These are phyloP conservation scores for Dynastes tityus DNA, from an alignment of 2,888 invertebrate species.

Conservation along the genomic window DNA sequence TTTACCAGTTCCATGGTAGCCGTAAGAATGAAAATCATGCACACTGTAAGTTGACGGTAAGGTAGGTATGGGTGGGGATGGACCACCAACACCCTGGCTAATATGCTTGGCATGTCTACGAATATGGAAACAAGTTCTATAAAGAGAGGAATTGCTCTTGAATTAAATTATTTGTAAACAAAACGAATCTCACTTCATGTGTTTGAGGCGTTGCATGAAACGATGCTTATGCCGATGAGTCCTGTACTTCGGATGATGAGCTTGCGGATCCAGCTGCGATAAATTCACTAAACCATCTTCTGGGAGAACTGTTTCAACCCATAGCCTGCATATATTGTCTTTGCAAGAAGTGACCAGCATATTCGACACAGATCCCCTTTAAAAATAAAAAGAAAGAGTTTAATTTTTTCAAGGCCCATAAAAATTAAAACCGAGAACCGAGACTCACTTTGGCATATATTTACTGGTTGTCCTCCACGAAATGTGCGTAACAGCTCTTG, in stretches of 20 bases:
- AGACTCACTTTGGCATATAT: constrained; percentile 95
- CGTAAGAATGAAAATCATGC: constrained; percentile 94
- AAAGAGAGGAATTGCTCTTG: constrained; percentile 58
- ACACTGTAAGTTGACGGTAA: constrained; percentile 93
- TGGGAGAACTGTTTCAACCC: constrained; percentile 98
- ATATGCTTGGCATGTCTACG: constrained; percentile 88
- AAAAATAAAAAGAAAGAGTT: constrained; percentile 61
- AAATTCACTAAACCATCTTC: constrained; percentile 91
- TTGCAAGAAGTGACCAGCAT: constrained; percentile 98
- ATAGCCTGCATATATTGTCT: constrained; percentile 98
- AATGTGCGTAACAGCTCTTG: constrained; percentile 95
- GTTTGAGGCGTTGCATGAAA: constrained; percentile 96
- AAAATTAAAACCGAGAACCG: constrained; percentile 48
- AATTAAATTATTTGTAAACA: constrained; percentile 46
- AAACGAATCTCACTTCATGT: constrained; percentile 86
- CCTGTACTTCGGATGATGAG: constrained; percentile 82
- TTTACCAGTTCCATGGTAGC: constrained; percentile 82
- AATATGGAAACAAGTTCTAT: constrained; percentile 91
- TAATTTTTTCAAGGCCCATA: neutral
- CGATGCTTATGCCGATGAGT: constrained; percentile 96
- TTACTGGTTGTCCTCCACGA: constrained; percentile 99
- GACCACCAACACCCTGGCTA: constrained; percentile 72
- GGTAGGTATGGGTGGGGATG: constrained; percentile 86
- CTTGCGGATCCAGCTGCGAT: constrained; percentile 78
- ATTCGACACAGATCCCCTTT: constrained; percentile 95